A percentile compares a stretch with the other conserved stretches of the same genome.
Evolutionary conservation across 2,113 vertebrate species (phyloP).

Genomic region (Caloenas nicobarica): DNA sequence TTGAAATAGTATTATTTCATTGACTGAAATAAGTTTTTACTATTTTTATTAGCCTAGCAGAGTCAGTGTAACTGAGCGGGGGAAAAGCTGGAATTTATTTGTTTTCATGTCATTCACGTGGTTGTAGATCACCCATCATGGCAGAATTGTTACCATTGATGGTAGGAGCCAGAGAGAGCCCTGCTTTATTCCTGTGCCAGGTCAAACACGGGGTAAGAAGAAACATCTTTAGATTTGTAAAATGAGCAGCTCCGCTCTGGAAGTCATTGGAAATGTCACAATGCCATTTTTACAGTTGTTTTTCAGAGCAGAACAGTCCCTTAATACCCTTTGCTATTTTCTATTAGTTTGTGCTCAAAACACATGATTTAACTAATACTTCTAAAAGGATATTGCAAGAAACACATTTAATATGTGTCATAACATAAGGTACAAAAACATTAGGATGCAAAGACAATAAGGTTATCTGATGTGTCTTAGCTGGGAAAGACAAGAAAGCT

Average conservation of each 20-base stretch:
- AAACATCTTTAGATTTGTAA: conserved; percentile 45
- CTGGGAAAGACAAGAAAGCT: conserved; percentile 17
- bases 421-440: neutral
- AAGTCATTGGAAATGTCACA: conserved; percentile 35
- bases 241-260: conserved; percentile 34
- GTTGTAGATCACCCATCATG: neutral
- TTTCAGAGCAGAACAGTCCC: neutral
- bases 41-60: neutral
- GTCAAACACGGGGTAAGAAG: neutral
- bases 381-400: neutral
- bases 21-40: neutral
- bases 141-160: neutral
- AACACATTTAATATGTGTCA: conserved; percentile 19
- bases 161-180: neutral
- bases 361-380: conserved; percentile 9
- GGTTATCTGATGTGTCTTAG: conserved; percentile 18
- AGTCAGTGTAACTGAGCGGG: neutral
- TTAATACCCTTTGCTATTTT: conserved; percentile 21
- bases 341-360: neutral
- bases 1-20: neutral
- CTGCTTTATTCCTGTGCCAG: conserved; percentile 32
- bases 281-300: neutral
- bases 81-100: neutral
- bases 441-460: conserved; percentile 15
- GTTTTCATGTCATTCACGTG: neutral